Base-by-base conservation (phyloP, 2,797 vertebrate genomes). In the Enteromius fasciolatus region DNA sequence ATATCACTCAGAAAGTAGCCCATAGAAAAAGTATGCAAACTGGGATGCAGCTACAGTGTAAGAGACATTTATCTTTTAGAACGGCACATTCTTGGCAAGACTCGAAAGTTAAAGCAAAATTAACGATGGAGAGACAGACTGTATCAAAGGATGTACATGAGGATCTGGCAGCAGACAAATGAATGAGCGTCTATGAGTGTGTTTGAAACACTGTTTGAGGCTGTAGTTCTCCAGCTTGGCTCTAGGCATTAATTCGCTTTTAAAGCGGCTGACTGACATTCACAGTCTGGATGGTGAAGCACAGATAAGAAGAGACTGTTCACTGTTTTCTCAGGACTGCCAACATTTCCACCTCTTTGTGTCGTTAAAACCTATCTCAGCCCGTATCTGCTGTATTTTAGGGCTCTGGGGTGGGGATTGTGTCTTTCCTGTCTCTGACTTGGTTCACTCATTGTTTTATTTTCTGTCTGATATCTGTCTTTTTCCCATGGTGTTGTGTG, bases 31-130 rank as follows among this genome's bases (percentile, higher is more conserved):
- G 4, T 50, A 46, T 44, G 23, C 75, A 61, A 31, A 77, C 0
- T 77, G 59, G 75, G 25, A 77, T 0, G 3, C 15, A 46, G 75
- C 90, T 74, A 88, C 88, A 83, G 80, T 78, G 73, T 74, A 84
- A 7, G 28, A 91, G 88, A 88, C 88, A 81, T 89, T 90, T 90
- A 84, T 89, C 84, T 87, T 87, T 88, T 14, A 44, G 64, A 85
- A 0, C 67, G 63, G 18, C 52, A 80, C 83, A 84, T 80, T 80
- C 50, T 66, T 72, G 69, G 52, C 67, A 48, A 41, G 59, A 64
- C 75, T 64, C 41, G 48, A 64, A 33, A 64, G 75, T 33, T 41
- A 46, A 28, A 46, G 17, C 9, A 77, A 77, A 64, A 77, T 46
- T 15, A 63, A 63, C 3, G 57, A 77, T 31, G 41, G 41, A 5